Evolutionary conservation across 2,888 invertebrate species (phyloP).

Genomic region (Drosophila subquinaria): DNA sequence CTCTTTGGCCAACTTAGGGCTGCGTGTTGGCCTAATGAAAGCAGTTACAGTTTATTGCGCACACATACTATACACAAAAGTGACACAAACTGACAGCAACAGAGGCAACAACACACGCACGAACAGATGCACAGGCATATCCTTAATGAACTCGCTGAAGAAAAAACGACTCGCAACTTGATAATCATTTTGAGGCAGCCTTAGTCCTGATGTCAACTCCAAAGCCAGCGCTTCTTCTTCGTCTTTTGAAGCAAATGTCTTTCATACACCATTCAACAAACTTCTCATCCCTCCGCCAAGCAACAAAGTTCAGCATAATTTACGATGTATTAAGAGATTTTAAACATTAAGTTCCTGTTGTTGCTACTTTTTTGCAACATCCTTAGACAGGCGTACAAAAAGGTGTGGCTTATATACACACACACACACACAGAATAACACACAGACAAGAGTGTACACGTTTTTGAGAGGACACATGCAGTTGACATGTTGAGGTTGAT

Average conservation of each 20-base stretch:
- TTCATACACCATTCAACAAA: slow-evolving; percentile 10
- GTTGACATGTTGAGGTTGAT: slow-evolving; percentile 79
- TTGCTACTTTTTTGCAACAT: slow-evolving; percentile 49
- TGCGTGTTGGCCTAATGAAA: slow-evolving; percentile 73
- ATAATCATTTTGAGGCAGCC: slow-evolving; percentile 52
- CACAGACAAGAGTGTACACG: background rate
- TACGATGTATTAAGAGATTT: slow-evolving; percentile 82
- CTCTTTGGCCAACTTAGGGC: slow-evolving; percentile 57
- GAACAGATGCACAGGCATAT: slow-evolving; percentile 17
- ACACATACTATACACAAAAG: slow-evolving; percentile 14
- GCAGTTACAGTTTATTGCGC: slow-evolving; percentile 69
- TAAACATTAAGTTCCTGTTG: slow-evolving; percentile 64
- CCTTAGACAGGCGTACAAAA: slow-evolving; percentile 41
- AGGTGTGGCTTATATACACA: slow-evolving; percentile 63
- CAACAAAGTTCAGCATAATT: slow-evolving; percentile 66
- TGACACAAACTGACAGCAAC: slow-evolving; percentile 14
- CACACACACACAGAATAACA: background rate
- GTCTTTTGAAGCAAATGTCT: slow-evolving; percentile 24
- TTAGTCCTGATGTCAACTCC: slow-evolving; percentile 44
- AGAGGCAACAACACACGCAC: slow-evolving; percentile 18
- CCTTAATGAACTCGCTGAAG: slow-evolving; percentile 56
- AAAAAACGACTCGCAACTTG: slow-evolving; percentile 45
- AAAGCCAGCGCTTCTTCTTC: slow-evolving; percentile 26
- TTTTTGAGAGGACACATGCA: slow-evolving; percentile 58
- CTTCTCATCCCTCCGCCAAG: background rate